These are phyloP conservation scores for Lithobius niger DNA, from an alignment of 1,140 invertebrate species.

Conservation along the genomic window DNA sequence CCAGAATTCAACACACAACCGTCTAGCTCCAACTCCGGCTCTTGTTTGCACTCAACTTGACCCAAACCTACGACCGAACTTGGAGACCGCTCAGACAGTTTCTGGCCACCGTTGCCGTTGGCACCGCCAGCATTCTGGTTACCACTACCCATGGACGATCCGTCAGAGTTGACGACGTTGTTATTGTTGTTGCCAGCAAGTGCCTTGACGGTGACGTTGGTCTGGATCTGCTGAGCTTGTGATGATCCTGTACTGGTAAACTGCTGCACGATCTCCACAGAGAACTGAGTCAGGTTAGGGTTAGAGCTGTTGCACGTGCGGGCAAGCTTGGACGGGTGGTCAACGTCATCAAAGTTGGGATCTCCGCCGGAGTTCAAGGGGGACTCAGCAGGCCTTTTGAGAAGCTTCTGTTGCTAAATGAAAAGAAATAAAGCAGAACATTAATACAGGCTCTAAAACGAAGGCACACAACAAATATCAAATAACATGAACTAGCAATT, in stretches of 20 bases:
- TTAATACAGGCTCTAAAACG: not conserved
- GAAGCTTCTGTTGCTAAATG: not conserved
- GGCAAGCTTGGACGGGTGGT: constrained; percentile 1
- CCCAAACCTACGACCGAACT: constrained; percentile 17
- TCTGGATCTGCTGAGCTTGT: constrained; percentile 76
- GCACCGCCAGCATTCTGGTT: constrained; percentile 16
- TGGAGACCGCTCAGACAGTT: constrained; percentile 23
- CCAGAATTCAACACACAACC: constrained; percentile 58
- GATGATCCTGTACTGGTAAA: constrained; percentile 67
- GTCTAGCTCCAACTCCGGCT: constrained; percentile 54
- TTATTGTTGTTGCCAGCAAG: constrained; percentile 53
- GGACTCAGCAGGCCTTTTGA: constrained; percentile 1
- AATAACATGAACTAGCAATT: not conserved
- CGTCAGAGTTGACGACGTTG: constrained; percentile 32
- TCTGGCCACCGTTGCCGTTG: constrained; percentile 24
- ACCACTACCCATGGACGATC: constrained; percentile 34
- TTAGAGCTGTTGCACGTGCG: constrained; percentile 20
- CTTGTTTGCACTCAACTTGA: constrained; percentile 65
- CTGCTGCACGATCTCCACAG: constrained; percentile 77
- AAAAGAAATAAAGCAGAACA: not conserved
- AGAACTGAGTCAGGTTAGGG: constrained; percentile 53
- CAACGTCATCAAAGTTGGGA: not conserved
- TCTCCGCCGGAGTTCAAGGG: not conserved
- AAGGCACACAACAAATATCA: not conserved
- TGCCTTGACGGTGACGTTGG: constrained; percentile 82